Base-by-base conservation (phyloP, 2,888 invertebrate genomes). In the Ommatoiulus sabulosus region DNA sequence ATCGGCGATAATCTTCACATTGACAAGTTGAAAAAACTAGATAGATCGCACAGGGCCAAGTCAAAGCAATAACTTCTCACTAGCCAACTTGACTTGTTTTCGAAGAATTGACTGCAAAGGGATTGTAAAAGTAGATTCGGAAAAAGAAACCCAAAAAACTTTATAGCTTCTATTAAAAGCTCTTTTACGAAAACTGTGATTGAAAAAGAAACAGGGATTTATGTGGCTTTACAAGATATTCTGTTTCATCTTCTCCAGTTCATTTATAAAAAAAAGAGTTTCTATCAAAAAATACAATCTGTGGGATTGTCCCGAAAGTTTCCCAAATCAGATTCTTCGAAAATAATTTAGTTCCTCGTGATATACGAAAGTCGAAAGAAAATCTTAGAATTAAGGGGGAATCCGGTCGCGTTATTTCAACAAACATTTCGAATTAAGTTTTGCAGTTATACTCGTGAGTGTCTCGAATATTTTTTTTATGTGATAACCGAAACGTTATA, bases 121-220 rank as follows among this genome's bases (percentile, higher is more conserved):
- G 80, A 80, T 80, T 80, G 80, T 80, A 80, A 80, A 80, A 24
- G 35, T 80, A 80, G 35, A 35, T 80, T 12, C 35, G 35, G 12
- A 80, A 80, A 80, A 80, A 72, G 35, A 80, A 80, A 24, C 24
- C 80, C 20, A 63, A 80, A 80, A 80, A 80, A 80, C 80, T 80
- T 80, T 80, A 80, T 80, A 80, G 80, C 80, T 80, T 80, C 80
- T 80, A 80, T 80, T 80, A 80, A 80, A 80, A 80, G 24, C 35
- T 80, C 80, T 80, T 80, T 80, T 80, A 35, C 80, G 80, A 80
- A 80, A 80, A 80, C 80, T 24, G 80, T 80, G 80, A 80, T 80
- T 80, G 80, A 80, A 80, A 80, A 80, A 80, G 80, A 80, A 80
- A 80, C 80, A 80, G 80, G 80, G 80, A 80, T 80, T 80, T 80